These are phyloP conservation scores for Drosophila repleta DNA, from an alignment of 1,140 invertebrate species.

Conservation along the genomic window DNA sequence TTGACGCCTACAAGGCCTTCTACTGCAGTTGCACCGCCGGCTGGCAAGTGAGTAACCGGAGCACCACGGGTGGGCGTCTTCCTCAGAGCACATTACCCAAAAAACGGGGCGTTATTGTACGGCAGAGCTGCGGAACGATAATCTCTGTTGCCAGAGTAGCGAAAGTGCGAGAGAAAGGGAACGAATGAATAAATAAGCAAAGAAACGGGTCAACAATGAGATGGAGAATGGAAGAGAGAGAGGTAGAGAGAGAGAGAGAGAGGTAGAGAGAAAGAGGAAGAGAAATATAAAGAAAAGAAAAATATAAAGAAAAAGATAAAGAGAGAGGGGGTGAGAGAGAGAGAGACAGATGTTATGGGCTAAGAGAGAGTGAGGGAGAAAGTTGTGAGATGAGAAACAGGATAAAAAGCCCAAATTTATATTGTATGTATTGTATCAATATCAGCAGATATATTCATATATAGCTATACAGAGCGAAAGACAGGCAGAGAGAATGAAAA, in stretches of 20 bases:
- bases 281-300: background rate
- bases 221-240: background rate
- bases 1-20: conserved; percentile 89
- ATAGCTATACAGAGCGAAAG: no score
- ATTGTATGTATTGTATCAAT: no score
- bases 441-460: no score
- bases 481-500: background rate
- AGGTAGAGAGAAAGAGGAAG: no score
- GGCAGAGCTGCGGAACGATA: background rate
- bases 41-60: conserved; percentile 89
- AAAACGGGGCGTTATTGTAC: conserved; percentile 56
- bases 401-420: no score
- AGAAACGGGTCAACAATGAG: background rate
- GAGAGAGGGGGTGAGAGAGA: no score
- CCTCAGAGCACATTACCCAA: background rate
- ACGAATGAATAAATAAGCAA: background rate
- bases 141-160: background rate
- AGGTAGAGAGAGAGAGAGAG: background rate
- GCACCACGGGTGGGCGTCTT: conserved; percentile 39
- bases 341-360: no score
- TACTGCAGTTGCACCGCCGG: conserved; percentile 89
- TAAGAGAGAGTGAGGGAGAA: no score
- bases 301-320: background rate
- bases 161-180: background rate
- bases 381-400: no score